Conservation (phyloP, 2,113 vertebrate species). For the Hipposideros armiger region DNA sequence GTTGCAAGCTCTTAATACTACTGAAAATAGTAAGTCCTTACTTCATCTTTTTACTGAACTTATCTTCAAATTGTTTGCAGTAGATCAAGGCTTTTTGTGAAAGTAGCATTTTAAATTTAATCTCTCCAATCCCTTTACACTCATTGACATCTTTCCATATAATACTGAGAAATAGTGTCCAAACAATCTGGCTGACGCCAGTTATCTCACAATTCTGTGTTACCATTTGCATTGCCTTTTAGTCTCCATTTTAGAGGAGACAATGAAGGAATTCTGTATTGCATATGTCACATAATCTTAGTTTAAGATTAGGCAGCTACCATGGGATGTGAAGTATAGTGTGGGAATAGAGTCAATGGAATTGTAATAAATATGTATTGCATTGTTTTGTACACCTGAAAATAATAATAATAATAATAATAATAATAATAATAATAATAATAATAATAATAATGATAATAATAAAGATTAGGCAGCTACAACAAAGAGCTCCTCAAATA, state of each 20-base stretch:
- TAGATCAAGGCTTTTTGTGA: conserved; percentile 7
- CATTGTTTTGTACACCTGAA: too few species aligned
- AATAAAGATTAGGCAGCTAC: neutral
- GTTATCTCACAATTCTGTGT: neutral
- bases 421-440: too few species aligned
- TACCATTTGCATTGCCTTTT: neutral
- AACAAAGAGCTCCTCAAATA: neutral
- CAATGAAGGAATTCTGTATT: neutral
- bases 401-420: too few species aligned
- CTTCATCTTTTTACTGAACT: neutral
- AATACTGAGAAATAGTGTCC: neutral
- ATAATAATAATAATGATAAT: too few species aligned
- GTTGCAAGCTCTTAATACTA: neutral
- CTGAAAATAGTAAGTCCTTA: neutral
- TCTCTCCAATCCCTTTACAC: neutral
- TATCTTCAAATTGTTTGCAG: neutral
- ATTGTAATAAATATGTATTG: too few species aligned
- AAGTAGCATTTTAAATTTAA: neutral
- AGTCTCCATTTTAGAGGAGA: neutral
- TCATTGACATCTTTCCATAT: neutral
- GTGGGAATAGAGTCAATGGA: too few species aligned
- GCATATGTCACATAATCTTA: neutral
- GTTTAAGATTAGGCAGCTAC: neutral
- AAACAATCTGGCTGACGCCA: neutral
- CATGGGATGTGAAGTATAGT: too few species aligned